These are phyloP conservation scores for Agelas oroides DNA, from an alignment of 37 sponge, comb jelly and placozoan species.

Conservation along the genomic window DNA sequence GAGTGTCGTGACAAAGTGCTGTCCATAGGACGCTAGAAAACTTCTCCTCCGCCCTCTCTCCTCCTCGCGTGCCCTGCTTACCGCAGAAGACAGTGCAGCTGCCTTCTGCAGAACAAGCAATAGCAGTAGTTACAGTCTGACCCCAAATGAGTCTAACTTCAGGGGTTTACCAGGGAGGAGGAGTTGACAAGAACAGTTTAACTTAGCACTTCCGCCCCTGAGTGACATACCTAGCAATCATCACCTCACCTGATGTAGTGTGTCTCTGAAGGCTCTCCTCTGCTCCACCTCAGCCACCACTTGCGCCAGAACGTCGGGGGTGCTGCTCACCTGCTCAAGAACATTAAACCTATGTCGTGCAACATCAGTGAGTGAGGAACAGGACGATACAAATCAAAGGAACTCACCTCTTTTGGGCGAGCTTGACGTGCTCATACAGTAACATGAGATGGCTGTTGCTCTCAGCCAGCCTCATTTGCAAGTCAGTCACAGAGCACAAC, in stretches of 20 bases:
- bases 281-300: conserved; percentile 57
- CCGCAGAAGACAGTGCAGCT: not conserved
- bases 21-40: conserved; percentile 31
- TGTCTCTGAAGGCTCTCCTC: conserved; percentile 34
- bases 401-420: conserved; percentile 57
- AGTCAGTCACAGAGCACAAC: conserved; percentile 34
- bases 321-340: conserved; percentile 54
- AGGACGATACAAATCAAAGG: not conserved
- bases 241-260: conserved; percentile 26
- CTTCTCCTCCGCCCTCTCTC: conserved; percentile 35
- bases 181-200: not conserved
- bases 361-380: not conserved
- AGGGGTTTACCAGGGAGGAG: too few species aligned
- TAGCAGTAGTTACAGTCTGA: not conserved
- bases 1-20: conserved; percentile 56
- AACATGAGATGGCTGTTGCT: conserved; percentile 53
- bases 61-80: conserved; percentile 37
- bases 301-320: conserved; percentile 48
- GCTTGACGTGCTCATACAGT: conserved; percentile 57
- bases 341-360: conserved; percentile 49
- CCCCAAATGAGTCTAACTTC: not conserved
- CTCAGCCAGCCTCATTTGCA: conserved; percentile 52
- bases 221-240: too few species aligned
- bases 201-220: not conserved
- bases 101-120: conserved; percentile 14